Base-by-base conservation (phyloP, 37 sponge, comb jelly and placozoan genomes). In the Lycopodina hypogea region DNA sequence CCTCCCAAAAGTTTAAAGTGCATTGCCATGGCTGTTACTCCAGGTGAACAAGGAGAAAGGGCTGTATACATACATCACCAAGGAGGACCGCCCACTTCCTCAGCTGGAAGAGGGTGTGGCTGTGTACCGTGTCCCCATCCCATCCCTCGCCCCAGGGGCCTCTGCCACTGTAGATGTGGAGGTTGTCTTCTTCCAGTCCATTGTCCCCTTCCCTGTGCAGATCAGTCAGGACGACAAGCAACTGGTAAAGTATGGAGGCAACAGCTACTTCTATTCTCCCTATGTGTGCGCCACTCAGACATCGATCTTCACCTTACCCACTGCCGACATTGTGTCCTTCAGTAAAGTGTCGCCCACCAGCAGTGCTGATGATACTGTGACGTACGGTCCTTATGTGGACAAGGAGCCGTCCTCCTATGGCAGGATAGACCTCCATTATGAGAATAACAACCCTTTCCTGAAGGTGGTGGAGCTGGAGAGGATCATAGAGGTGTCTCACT, bases 401-500 rank as follows among this genome's bases (percentile, higher is more conserved):
- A 55, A 83, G 32, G 72, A 57, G 19, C 78, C 84, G 3, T 73
- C 69, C 55, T 67, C 79, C n/a, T 57, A 48, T n/a, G 81, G 75
- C 19, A 77, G 62, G 63, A 63, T 91, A 14, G 77, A 84, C 11
- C 23, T 97, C 2, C 98, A 97, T 42, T 97, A 70, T 78, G 98
- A 97, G 89, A 94, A 97, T 75, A 89, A 92, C 52, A 72, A 79
- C 12, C 98, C 98, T 1, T 97, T 92, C 81, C 66, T 97, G 68
- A 81, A 84, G 22, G 81, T 92, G 56, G 64, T 38, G 30, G 56
- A 57, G 3, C 69, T 97, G 37, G 86, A 87, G 24, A 39, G 98
- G 23, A 42, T 87, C 57, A 89, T 97, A 22, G 95, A 97, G 79
- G 86, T 97, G 18, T 97, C 98, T 26, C 98, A 97, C 78, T 97